phyloP scores from a whole-genome alignment of 2,113 vertebrate genomes.

The Phyllostomus discolor region DNA sequence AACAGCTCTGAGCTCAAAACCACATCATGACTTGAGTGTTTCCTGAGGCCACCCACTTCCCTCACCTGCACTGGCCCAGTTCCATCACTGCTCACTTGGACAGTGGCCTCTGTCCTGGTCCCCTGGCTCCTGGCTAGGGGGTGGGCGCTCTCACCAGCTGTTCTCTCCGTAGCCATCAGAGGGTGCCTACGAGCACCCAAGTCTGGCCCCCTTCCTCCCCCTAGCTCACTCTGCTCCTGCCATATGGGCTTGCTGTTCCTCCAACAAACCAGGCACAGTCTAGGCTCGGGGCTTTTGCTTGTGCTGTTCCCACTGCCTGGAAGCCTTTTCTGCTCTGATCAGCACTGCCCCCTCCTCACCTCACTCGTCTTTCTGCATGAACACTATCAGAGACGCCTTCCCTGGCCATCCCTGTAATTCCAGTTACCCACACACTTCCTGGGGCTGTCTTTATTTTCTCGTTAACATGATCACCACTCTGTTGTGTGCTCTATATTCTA shows the following conservation, averaged over 20 bases:
- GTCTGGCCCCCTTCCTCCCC: accelerated
- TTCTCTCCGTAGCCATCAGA: not conserved
- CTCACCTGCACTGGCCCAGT: not conserved
- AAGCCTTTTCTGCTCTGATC: not conserved
- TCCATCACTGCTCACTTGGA: not conserved
- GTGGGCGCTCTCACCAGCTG: not conserved
- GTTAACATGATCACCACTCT: not conserved
- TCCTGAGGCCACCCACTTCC: not conserved
- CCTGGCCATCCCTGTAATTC: not conserved
- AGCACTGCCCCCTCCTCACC: not conserved
- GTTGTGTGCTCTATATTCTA: too few relatives aligned
- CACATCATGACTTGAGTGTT: not conserved
- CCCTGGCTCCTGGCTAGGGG: too few relatives aligned
- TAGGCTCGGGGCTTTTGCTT: not conserved
- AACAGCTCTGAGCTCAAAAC: too few relatives aligned
- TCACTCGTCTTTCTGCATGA: not conserved
- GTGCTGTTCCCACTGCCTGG: not conserved
- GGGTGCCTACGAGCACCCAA: not conserved
- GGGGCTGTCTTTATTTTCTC: not conserved
- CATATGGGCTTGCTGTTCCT: not conserved
- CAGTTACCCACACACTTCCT: not conserved
- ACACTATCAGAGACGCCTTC: not conserved
- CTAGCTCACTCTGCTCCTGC: not conserved
- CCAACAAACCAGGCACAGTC: not conserved
- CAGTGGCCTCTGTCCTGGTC: not conserved